Evolutionary conservation across 2,797 vertebrate genomes (phyloP).

Genomic region (Echeneis naucrates): DNA sequence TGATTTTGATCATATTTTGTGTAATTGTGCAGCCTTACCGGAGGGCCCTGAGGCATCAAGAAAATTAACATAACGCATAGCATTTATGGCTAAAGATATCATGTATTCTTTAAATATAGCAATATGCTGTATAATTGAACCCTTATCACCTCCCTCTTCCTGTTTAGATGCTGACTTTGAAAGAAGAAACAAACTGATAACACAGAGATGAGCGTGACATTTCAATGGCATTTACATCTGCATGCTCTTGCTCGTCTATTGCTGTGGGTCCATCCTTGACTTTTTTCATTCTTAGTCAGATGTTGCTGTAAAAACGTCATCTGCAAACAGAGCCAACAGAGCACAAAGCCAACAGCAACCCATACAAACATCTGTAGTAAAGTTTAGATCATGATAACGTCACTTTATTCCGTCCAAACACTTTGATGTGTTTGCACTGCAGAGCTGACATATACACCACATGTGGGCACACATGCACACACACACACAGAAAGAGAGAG

Average conservation of each 20-base stretch:
- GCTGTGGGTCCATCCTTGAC: not conserved
- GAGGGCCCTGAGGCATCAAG: not conserved
- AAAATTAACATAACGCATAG: not conserved
- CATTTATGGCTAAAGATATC: not conserved
- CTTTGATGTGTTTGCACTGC: not conserved
- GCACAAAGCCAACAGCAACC: not conserved
- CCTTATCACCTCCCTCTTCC: not conserved
- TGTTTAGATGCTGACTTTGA: slow-evolving; percentile 4
- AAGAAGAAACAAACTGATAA: not conserved
- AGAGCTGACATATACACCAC: slow-evolving; percentile 48
- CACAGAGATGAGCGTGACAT: not conserved
- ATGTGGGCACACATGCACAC: slow-evolving; percentile 2
- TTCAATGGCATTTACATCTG: slow-evolving; percentile 9
- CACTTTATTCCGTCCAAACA: slow-evolving; percentile 2
- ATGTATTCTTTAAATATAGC: not conserved
- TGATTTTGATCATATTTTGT: no score
- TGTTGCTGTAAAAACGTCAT: not conserved
- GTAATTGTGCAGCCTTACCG: not conserved
- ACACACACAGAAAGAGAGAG: not conserved
- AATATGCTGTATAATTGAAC: not conserved
- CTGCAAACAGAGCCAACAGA: not conserved
- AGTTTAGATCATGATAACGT: slow-evolving; percentile 3
- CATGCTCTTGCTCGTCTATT: not conserved
- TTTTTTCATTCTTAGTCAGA: not conserved
- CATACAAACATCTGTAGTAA: not conserved